Percentiles rank a stretch among this genome's conserved stretches.
phyloP scores from a whole-genome alignment of 2,113 vertebrate genomes.

The Malurus elegans region DNA sequence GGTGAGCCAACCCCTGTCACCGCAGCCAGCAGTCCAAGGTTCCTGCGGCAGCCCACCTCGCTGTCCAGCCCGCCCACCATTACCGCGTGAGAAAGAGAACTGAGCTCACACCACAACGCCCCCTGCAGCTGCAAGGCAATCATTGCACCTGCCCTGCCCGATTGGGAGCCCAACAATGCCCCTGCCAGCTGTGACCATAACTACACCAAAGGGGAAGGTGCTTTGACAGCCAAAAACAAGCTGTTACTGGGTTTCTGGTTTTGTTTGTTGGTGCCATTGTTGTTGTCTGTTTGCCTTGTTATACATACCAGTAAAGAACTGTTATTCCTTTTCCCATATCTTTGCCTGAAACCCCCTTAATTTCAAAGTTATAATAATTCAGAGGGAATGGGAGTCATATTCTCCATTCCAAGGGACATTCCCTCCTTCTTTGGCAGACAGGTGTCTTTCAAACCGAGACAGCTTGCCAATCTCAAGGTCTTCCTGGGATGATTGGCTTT shows the following conservation, averaged over 20 bases:
- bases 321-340: no score
- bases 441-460: not conserved
- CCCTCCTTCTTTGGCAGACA: not conserved
- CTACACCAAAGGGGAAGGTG: not conserved
- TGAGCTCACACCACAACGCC: not conserved
- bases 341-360: not conserved
- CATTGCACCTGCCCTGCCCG: no score
- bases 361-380: not conserved
- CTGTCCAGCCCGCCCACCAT: not conserved
- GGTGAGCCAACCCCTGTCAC: not conserved
- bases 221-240: fast-evolving
- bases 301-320: not conserved
- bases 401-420: not conserved
- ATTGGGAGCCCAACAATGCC: not conserved
- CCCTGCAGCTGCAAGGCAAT: no score
- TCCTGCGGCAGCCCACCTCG: not conserved
- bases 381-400: not conserved
- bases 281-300: not conserved
- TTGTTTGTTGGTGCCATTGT: fast-evolving
- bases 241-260: fast-evolving
- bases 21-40: fast-evolving
- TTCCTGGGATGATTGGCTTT: not conserved
- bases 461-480: not conserved
- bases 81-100: not conserved
- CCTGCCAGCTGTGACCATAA: not conserved